These are phyloP conservation scores for Gobionotothen gibberifrons DNA, from an alignment of 2,797 vertebrate genomes.

Conservation along the genomic window DNA sequence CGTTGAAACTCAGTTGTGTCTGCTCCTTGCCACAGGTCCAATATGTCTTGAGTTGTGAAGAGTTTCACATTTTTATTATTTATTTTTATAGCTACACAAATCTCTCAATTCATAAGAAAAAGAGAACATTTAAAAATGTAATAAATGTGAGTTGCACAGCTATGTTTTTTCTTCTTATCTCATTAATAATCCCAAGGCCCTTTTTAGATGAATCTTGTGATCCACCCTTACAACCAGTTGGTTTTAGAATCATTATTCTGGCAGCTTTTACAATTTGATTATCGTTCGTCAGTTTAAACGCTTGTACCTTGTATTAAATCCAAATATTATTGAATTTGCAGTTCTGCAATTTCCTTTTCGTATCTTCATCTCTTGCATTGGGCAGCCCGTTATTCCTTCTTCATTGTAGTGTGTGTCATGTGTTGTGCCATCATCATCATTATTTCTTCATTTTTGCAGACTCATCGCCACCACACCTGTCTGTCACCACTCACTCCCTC, in stretches of 20 bases:
- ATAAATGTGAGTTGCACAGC: neutral
- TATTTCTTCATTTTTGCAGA: slow-evolving; percentile 95
- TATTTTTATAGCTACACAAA: neutral
- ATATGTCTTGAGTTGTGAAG: neutral
- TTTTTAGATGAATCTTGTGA: neutral
- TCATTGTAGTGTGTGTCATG: slow-evolving; percentile 68
- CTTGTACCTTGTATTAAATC: neutral
- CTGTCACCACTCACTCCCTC: slow-evolving; percentile 90
- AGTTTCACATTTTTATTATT: neutral
- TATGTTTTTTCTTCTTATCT: neutral
- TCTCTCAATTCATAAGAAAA: neutral
- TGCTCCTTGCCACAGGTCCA: neutral
- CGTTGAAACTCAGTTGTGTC: neutral
- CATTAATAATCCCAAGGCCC: neutral
- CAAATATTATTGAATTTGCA: slow-evolving; percentile 13
- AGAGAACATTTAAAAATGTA: neutral
- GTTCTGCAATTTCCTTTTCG: slow-evolving; percentile 38
- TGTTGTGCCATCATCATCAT: slow-evolving; percentile 84
- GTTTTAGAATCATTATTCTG: neutral
- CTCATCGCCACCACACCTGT: slow-evolving; percentile 92
- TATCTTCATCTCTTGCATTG: slow-evolving; percentile 37
- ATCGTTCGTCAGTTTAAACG: neutral
- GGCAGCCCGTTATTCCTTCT: slow-evolving; percentile 58
- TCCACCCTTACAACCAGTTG: neutral
- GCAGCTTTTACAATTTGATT: neutral